Conservation (phyloP, 2,797 vertebrate genomes). For the Cirrhinus molitorella region DNA sequence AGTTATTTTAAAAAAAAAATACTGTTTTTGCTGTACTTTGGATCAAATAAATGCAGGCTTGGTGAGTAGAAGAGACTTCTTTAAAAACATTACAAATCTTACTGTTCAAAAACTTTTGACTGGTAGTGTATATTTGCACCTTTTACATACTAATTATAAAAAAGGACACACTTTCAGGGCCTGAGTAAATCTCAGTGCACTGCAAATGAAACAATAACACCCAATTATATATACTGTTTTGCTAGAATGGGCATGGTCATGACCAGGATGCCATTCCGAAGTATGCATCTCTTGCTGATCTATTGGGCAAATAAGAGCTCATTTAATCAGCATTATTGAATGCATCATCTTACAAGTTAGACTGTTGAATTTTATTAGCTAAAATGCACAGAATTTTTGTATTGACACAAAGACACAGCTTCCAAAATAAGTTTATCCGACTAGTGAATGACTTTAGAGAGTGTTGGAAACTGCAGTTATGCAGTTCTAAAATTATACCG, state of each 20-base stretch:
- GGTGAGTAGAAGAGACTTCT: no score
- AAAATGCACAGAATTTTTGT: slow-evolving; percentile 19
- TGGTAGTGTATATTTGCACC: background rate
- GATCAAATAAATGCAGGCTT: no score
- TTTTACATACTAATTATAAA: slow-evolving; percentile 6
- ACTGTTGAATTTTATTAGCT: background rate
- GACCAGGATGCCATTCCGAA: background rate
- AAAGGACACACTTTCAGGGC: background rate
- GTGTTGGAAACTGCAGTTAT: background rate
- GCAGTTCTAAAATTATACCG: slow-evolving; percentile 20
- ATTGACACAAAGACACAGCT: slow-evolving; percentile 21
- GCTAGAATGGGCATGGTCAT: background rate
- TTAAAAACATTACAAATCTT: no score
- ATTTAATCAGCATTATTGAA: slow-evolving; percentile 23
- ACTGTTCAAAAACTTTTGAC: no score
- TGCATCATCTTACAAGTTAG: background rate
- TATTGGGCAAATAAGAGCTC: background rate
- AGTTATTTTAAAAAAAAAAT: no score
- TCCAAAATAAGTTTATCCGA: background rate
- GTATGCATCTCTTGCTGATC: background rate
- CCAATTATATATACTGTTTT: background rate
- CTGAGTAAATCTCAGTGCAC: background rate
- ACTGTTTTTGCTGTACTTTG: no score
- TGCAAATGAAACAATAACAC: background rate
- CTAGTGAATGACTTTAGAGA: background rate